Evolutionary conservation across 2,888 invertebrate genomes (phyloP), one percentile per base, ranked within the genome.

Genomic region (Mythimna impura): DNA sequence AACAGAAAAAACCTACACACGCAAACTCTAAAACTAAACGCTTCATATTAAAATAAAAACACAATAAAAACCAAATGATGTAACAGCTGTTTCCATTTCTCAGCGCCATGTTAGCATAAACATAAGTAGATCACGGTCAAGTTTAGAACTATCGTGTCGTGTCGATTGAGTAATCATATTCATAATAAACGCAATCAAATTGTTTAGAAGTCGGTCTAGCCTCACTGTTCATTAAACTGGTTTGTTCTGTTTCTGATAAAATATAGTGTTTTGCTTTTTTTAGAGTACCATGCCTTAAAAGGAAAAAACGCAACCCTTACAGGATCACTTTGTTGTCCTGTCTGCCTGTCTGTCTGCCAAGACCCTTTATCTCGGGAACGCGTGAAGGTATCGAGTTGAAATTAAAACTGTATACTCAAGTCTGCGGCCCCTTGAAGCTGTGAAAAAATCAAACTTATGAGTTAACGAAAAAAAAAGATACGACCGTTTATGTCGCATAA

Each of bases 61-160:
- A 70, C 70, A 80, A 71, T 71, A 64, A 47, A 75, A 71, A 67
- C 20, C 1, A 36, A 57, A 67, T 71, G 64, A 76, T 58, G 67
- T 71, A 76, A 81, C 77, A 76, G 54, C 76, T 71, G 65, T 71
- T 61, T 63, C 58, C 61, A 75, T 78, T 72, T 81, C 79, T 81
- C 66, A 66, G 65, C 67, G 67, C n/a, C 54, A 76, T 68, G 68
- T 80, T 72, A 76, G 81, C 80, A 76, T 76, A 72, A 47, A 43
- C 62, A 9, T 40, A 80, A 71, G 77, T 80, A 3, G 81, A 76
- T 25, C 80, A 81, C 30, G 80, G 80, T 76, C 80, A 80, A 80
- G 82, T 80, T 82, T 82, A 80, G 65, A 78, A 61, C 82, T 70
- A 73, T 79, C 66, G 62, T 57, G 71, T 76, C 55, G 55, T 34